phyloP scores from a whole-genome alignment of 2,888 invertebrate genomes.

The Watsonalla cultraria region DNA sequence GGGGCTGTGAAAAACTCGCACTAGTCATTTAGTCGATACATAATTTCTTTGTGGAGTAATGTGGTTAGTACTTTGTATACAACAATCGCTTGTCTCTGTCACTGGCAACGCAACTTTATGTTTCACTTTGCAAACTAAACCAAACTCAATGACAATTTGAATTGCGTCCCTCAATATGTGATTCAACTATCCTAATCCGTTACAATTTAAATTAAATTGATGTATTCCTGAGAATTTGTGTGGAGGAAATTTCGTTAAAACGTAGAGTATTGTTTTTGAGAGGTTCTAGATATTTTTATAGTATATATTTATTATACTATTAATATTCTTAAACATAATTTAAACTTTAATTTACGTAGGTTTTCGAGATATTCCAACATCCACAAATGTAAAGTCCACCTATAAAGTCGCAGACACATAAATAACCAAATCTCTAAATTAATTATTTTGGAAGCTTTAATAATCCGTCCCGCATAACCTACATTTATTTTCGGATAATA shows the following conservation, averaged over 20 bases:
- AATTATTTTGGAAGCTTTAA: slow-evolving; percentile 40
- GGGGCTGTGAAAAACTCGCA: too few species aligned
- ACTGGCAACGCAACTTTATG: slow-evolving; percentile 2
- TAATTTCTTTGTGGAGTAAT: too few species aligned
- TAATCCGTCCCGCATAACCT: slow-evolving; percentile 58
- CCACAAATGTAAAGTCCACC: not conserved
- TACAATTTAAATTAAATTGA: not conserved
- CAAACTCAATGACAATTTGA: slow-evolving; percentile 57
- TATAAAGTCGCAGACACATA: not conserved
- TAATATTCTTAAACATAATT: too few species aligned
- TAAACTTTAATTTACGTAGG: too few species aligned
- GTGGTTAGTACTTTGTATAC: too few species aligned
- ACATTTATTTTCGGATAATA: slow-evolving; percentile 72
- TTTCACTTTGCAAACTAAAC: slow-evolving; percentile 30
- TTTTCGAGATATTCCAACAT: not conserved
- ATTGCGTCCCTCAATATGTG: slow-evolving; percentile 42
- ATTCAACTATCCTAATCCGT: slow-evolving; percentile 2
- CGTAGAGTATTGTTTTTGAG: too few species aligned
- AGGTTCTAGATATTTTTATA: too few species aligned
- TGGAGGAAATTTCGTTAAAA: too few species aligned
- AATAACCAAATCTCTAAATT: slow-evolving; percentile 44
- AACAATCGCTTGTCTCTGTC: slow-evolving; percentile 2
- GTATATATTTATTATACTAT: too few species aligned
- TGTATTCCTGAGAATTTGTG: too few species aligned
- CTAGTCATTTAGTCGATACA: too few species aligned